phyloP scores from a whole-genome alignment of 2,113 vertebrate genomes.

The Ochotona princeps region DNA sequence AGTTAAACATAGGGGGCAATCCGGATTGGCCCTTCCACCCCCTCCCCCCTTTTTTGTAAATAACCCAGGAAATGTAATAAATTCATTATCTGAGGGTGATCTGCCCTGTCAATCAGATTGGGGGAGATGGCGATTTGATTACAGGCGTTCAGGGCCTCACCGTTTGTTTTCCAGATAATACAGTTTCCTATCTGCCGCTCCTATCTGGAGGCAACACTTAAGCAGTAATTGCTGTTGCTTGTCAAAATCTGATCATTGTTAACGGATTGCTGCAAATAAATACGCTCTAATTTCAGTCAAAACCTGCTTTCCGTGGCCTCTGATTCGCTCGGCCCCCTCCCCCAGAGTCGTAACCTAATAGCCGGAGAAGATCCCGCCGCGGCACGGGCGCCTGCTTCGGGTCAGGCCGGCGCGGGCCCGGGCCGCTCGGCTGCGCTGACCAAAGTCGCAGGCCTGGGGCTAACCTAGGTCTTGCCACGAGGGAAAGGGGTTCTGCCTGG shows the following conservation, averaged over 20 bases:
- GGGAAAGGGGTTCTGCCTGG: background rate
- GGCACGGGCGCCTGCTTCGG: background rate
- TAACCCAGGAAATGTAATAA: slow-evolving; percentile 85
- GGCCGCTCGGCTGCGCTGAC: background rate
- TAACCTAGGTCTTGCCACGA: no score
- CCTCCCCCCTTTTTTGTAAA: slow-evolving; percentile 75
- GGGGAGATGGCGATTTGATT: slow-evolving; percentile 84
- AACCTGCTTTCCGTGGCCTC: slow-evolving; percentile 77
- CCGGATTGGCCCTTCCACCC: slow-evolving; percentile 70
- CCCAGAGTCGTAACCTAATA: slow-evolving; percentile 57
- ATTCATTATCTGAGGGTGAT: slow-evolving; percentile 86
- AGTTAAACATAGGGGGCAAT: slow-evolving; percentile 76
- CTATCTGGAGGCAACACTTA: slow-evolving; percentile 88
- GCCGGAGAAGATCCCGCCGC: slow-evolving; percentile 56
- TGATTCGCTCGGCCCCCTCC: slow-evolving; percentile 69
- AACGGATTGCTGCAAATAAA: slow-evolving; percentile 87
- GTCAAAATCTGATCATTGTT: slow-evolving; percentile 85
- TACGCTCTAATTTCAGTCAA: slow-evolving; percentile 85
- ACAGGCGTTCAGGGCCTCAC: slow-evolving; percentile 82
- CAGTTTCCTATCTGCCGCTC: slow-evolving; percentile 85
- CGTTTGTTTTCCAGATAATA: slow-evolving; percentile 86
- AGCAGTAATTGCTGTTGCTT: slow-evolving; percentile 87
- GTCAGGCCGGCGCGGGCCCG: background rate
- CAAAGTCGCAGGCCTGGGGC: background rate
- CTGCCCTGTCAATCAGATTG: slow-evolving; percentile 86